Base-by-base conservation (phyloP, 2,113 vertebrate genomes). In the Pimephales promelas region DNA sequence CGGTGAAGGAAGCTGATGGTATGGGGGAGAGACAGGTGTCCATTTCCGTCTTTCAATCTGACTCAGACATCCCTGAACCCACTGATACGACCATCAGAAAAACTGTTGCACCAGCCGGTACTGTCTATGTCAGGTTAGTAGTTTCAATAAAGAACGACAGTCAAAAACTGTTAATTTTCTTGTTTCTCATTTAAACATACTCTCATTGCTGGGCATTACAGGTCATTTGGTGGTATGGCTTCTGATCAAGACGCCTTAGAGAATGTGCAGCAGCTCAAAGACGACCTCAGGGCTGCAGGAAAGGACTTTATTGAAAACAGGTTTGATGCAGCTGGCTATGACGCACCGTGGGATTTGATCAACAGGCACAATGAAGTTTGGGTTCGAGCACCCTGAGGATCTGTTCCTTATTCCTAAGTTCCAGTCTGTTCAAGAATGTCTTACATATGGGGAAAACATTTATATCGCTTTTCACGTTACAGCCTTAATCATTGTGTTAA, bases 351-450 rank as follows among this genome's bases (percentile, higher is more conserved):
- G 74, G 24, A 22, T 1, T 36, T 89, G 0, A 13, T 88, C 14
- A 0, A 92, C 77, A 81, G 90, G 22, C 91, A 93, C 85, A 92
- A 91, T 78, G 93, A 94, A 86, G 40, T 93, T 70, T 94, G 90
- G 92, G 36, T 91, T 43, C 14, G 14, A 0, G 82, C 85, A 24
- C 20, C 22, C 0, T 87, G 56, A 85, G 14, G 6, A 43, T 36
- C 5, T 47, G 36, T 79, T 64, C 5, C 26, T 49, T 59, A 49
- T 47, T 47, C 57, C 24, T 16, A 74, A 47, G 16, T 31, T 52
- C 6, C 3, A 31, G 9, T 54, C 43, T 73, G 24, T 74, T 78
- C 13, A 26, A 43, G 13, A 10, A 59, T 56, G 40, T 5, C 22
- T 13, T 20, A 10, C 6, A 18, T n/a, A 43, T 40, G 36, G 40